Percentiles rank a stretch among this genome's conserved stretches.
Evolutionary conservation across 1,140 invertebrate species (phyloP).

Genomic region (Cydia strobilella): DNA sequence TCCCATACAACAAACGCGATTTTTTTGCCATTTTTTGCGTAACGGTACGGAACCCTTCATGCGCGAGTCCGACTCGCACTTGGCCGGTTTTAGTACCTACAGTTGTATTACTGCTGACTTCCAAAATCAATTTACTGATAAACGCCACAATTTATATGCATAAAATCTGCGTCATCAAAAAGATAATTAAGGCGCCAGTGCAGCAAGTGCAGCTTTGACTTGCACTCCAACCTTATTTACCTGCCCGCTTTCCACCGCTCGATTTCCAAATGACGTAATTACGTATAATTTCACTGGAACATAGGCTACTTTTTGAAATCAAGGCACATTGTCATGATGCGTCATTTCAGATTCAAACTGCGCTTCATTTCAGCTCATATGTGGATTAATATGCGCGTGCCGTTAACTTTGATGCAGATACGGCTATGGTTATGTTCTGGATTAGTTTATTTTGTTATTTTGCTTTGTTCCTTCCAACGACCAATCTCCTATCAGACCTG

Average conservation of each 20-base stretch:
- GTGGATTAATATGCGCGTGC: background rate
- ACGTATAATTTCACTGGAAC: background rate
- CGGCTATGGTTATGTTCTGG: background rate
- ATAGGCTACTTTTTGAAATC: background rate
- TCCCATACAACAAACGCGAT: no score
- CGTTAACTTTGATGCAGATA: background rate
- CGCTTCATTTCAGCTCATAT: constrained; percentile 3
- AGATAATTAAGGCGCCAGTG: background rate
- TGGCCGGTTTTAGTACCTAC: no score
- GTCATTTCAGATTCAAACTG: constrained; percentile 1
- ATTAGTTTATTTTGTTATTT: background rate
- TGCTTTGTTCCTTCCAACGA: background rate
- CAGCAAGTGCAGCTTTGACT: constrained; percentile 5
- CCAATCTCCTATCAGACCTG: no score
- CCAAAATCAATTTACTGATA: background rate
- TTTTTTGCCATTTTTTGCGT: no score
- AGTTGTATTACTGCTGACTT: background rate
- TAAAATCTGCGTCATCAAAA: background rate
- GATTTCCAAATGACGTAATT: background rate
- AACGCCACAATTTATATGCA: background rate
- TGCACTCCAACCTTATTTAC: background rate
- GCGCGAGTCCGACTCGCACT: no score
- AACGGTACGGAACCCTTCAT: no score
- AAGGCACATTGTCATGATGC: background rate
- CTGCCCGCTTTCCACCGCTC: background rate